Percentiles rank a stretch among this genome's conserved stretches.
phyloP scores from a whole-genome alignment of 2,113 vertebrate genomes.

The Parus major region DNA sequence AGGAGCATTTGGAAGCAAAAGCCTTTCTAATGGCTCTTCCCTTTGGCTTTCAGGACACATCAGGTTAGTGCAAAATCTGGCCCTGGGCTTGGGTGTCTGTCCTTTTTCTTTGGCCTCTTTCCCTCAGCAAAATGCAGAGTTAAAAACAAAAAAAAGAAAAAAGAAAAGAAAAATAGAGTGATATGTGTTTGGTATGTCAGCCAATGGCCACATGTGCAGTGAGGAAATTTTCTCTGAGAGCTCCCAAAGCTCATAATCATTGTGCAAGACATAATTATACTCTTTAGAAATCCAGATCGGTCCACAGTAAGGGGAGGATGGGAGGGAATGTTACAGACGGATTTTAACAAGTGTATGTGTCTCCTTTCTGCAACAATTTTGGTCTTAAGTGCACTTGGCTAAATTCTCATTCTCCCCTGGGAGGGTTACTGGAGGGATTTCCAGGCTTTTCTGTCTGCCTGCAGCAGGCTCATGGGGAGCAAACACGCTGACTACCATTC shows the following conservation, averaged over 20 bases:
- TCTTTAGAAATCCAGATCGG: conserved; percentile 66
- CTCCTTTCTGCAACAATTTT: conserved; percentile 56
- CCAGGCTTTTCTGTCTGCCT: conserved; percentile 56
- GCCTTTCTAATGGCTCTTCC: neutral
- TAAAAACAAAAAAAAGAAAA: neutral
- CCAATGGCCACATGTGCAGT: conserved; percentile 67
- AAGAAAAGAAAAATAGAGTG: neutral
- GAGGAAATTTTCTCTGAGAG: conserved; percentile 63
- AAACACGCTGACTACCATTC: conserved; percentile 47
- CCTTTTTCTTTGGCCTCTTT: neutral
- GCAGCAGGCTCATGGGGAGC: conserved; percentile 60
- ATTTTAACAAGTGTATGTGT: conserved; percentile 57
- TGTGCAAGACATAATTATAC: conserved; percentile 68
- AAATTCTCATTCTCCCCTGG: conserved; percentile 44
- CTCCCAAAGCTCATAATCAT: conserved; percentile 69
- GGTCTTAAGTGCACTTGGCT: conserved; percentile 52
- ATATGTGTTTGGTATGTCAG: conserved; percentile 53
- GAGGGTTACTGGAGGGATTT: conserved; percentile 57
- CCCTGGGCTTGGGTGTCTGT: neutral
- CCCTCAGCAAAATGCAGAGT: conserved; percentile 1
- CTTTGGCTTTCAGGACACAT: neutral
- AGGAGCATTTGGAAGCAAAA: neutral
- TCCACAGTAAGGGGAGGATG: conserved; percentile 43
- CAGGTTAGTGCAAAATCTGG: neutral
- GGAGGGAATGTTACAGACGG: conserved; percentile 9